These are phyloP conservation scores for Mormyrus iriodes DNA, from an alignment of 2,113 vertebrate species.

Conservation along the genomic window DNA sequence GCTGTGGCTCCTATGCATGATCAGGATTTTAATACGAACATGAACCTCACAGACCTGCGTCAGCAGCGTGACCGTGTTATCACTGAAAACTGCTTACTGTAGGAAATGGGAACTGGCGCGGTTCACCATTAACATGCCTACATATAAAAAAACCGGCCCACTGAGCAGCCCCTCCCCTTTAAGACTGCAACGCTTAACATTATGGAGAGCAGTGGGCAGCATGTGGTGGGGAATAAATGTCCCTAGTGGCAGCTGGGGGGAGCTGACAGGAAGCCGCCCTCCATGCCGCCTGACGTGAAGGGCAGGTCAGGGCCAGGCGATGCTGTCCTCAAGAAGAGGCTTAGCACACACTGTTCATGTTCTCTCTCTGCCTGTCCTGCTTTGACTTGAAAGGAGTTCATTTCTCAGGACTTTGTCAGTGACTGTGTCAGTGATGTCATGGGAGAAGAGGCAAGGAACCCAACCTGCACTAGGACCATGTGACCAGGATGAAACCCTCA, in stretches of 20 bases:
- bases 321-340: neutral
- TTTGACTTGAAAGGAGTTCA: neutral
- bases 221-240: neutral
- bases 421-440: neutral
- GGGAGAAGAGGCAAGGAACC: neutral
- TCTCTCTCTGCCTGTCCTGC: neutral
- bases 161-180: neutral
- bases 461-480: neutral
- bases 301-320: neutral
- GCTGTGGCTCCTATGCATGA: neutral
- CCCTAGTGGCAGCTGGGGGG: neutral
- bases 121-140: constrained; percentile 17
- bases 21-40: neutral
- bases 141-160: neutral
- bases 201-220: neutral
- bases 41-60: neutral
- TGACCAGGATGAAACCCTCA: neutral
- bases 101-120: constrained; percentile 41
- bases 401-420: neutral
- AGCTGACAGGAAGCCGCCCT: neutral
- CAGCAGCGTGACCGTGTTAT: constrained; percentile 24
- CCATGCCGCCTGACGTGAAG: neutral
- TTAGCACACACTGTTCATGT: neutral
- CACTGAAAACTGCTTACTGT: constrained; percentile 27
- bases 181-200: neutral